Evolutionary conservation across 2,888 invertebrate species (phyloP).

Genomic region (Ormyrus pomaceus): DNA sequence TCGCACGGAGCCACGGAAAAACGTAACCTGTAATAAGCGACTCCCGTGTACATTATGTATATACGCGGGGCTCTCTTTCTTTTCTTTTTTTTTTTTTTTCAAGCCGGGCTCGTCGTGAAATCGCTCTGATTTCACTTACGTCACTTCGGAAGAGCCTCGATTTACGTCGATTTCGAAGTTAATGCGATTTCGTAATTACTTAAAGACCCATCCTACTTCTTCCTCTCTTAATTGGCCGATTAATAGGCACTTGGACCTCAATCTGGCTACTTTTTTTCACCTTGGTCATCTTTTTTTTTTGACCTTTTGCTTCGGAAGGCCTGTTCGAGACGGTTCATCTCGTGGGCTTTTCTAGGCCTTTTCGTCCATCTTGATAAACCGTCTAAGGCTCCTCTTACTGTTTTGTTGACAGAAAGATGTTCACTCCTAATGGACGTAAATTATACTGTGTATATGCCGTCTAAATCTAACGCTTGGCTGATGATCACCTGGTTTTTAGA

Average conservation of each 20-base stretch:
- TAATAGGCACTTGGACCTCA: conserved; percentile 28
- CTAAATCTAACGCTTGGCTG: neutral
- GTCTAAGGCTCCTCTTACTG: too few species aligned
- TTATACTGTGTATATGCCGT: conserved; percentile 17
- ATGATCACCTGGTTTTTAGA: too few species aligned
- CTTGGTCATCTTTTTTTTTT: conserved; percentile 8
- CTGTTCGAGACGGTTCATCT: too few species aligned
- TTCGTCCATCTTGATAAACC: too few species aligned
- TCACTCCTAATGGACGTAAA: conserved; percentile 41
- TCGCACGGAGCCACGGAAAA: neutral
- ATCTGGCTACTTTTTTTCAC: neutral
- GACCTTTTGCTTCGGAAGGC: neutral
- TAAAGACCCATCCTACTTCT: conserved; percentile 30
- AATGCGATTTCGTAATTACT: conserved; percentile 50
- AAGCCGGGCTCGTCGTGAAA: neutral
- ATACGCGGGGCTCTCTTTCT: neutral
- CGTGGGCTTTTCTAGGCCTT: too few species aligned
- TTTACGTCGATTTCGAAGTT: conserved; percentile 45
- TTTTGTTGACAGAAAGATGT: neutral
- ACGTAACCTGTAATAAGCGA: conserved; percentile 25
- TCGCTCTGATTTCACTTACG: conserved; percentile 47
- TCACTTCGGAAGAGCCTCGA: conserved; percentile 23
- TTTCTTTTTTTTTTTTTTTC: neutral
- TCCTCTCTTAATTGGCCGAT: conserved; percentile 46
- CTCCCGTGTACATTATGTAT: conserved; percentile 1